These are phyloP conservation scores for Rhopalosiphum maidis DNA, from an alignment of 1,140 invertebrate genomes.

Conservation along the genomic window DNA sequence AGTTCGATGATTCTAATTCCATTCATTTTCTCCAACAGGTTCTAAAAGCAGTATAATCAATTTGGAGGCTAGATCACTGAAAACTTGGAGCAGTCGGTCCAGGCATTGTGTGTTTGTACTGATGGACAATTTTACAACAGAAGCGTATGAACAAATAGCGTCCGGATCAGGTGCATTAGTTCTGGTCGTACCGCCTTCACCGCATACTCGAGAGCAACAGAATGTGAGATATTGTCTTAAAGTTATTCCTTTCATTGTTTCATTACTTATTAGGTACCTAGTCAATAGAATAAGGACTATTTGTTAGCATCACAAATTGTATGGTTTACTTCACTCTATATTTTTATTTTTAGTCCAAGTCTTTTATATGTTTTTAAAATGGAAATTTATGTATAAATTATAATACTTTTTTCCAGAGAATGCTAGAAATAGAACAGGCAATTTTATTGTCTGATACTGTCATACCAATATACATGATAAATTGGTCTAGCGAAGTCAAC, in stretches of 20 bases:
- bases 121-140: constrained; percentile 59
- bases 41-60: constrained; percentile 82
- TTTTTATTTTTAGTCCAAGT: neutral
- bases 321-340: neutral
- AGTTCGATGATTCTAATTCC: neutral
- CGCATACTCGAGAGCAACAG: constrained; percentile 36
- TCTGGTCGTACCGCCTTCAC: neutral
- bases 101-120: constrained; percentile 81
- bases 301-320: neutral
- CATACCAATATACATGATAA: constrained; percentile 90
- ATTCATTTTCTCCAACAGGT: constrained; percentile 67
- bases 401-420: constrained; percentile 67
- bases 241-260: neutral
- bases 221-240: neutral
- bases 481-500: constrained; percentile 76
- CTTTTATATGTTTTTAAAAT: neutral
- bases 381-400: neutral
- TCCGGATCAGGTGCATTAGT: constrained; percentile 15
- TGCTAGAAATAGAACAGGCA: constrained; percentile 81
- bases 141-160: constrained; percentile 39
- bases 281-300: neutral
- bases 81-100: constrained; percentile 79
- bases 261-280: neutral
- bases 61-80: constrained; percentile 85
- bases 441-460: constrained; percentile 81